Conservation (phyloP, 2,113 vertebrate genomes). For the Podilymbus podiceps region DNA sequence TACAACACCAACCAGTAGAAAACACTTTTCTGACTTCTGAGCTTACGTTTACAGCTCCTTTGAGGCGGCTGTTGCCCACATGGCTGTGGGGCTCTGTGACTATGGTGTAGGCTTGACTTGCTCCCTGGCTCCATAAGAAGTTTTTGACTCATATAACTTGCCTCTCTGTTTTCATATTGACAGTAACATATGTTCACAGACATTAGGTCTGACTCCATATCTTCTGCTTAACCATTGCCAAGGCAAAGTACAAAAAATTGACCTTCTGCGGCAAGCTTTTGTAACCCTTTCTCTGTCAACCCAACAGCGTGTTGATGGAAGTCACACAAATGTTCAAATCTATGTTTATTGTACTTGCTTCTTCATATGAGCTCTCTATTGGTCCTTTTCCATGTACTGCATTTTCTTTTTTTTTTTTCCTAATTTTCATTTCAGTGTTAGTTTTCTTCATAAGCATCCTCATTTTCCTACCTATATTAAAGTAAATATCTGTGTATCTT, state of each 20-base stretch:
- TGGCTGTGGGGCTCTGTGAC: background rate
- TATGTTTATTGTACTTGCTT: background rate
- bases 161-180: background rate
- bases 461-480: background rate
- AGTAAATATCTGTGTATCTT: background rate
- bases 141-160: background rate
- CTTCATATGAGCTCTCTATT: background rate
- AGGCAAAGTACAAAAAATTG: background rate
- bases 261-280: background rate
- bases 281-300: background rate
- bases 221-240: background rate
- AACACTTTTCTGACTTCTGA: background rate
- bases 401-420: background rate
- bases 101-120: background rate
- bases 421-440: background rate
- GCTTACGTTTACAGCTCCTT: background rate
- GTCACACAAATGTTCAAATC: background rate
- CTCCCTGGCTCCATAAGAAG: background rate
- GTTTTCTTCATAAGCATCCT: background rate
- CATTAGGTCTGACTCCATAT: background rate
- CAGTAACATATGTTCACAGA: background rate
- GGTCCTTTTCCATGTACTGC: accelerated
- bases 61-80: background rate
- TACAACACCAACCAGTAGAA: background rate
- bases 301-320: background rate